Evolutionary conservation across 2,888 invertebrate genomes (phyloP).

Genomic region (Sminthurides aquaticus): DNA sequence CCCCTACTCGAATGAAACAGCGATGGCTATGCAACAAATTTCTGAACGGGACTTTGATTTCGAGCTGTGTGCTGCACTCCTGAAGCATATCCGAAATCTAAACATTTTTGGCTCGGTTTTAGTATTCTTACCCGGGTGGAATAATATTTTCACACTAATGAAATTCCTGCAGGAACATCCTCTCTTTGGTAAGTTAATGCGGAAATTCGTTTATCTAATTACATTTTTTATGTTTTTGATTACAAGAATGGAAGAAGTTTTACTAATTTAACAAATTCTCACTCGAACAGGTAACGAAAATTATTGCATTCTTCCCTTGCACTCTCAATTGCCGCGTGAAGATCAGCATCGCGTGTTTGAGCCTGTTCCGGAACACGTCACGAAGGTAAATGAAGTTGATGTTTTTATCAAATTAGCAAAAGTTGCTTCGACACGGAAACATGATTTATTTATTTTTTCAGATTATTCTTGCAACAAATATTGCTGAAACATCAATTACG

Average conservation of each 20-base stretch:
- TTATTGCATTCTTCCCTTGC: slow-evolving; percentile 83
- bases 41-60: slow-evolving; percentile 89
- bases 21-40: slow-evolving; percentile 62
- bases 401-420: too few species aligned
- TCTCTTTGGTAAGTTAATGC: slow-evolving; percentile 59
- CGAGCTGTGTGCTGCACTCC: slow-evolving; percentile 77
- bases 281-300: slow-evolving; percentile 51
- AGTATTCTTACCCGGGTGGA: slow-evolving; percentile 95
- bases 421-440: too few species aligned
- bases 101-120: slow-evolving; percentile 76
- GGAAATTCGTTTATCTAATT: too few species aligned
- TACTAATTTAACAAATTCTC: neutral
- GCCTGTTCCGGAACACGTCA: slow-evolving; percentile 70
- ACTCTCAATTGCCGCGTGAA: slow-evolving; percentile 91
- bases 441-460: too few species aligned
- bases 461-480: slow-evolving; percentile 95
- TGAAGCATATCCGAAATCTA: slow-evolving; percentile 50
- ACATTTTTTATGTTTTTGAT: too few species aligned
- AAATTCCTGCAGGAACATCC: slow-evolving; percentile 70
- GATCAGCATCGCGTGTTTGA: slow-evolving; percentile 92
- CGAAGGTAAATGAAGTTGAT: slow-evolving; percentile 58
- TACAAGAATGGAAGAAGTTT: too few species aligned
- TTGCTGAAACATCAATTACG: slow-evolving; percentile 96
- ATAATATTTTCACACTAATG: slow-evolving; percentile 85
- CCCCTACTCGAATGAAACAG: slow-evolving; percentile 53